Base-by-base conservation (phyloP, 2,113 vertebrate genomes). In the Neolamprologus variostigma region DNA sequence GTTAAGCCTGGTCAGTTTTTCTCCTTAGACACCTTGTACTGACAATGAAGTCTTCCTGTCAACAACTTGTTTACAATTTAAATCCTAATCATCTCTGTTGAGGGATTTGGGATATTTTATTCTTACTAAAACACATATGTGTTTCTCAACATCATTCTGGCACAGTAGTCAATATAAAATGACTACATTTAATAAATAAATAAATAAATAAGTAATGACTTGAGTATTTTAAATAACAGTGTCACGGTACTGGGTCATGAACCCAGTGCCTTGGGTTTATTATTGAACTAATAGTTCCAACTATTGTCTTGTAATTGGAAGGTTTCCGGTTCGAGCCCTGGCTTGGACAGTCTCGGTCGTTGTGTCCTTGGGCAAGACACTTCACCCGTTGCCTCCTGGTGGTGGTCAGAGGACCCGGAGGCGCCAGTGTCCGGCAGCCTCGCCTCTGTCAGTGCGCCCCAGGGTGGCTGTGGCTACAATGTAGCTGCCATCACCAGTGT, bases 261-360 rank as follows among this genome's bases (percentile, higher is more conserved):
- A 54, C 6, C 53, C n/a, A 7, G 53, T 54, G n/a, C 53, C n/a
- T 54, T 54, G 4, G 6, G 51, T 54, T 54, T 54, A 54, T 54
- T 54, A 23, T 2, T 54, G n/a, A 54, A 2, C 53, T 54, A 2
- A 54, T 54, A 54, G 51, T 21, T 54, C 51, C 2, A 3, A 12
- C 51, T 54, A 54, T 54, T 54, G 19, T 10, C 9, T 53, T 53
- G 19, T 53, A 53, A 53, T 53, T 0, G 2, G 0, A 53, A 53
- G 51, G 2, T 21, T 53, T 0, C 53, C 0, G 1, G 53, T 54
- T 21, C 1, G 9, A 11, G 51, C 3, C 0, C 0, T 5, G 0
- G 5, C 0, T 54, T 21, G n/a, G 51, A 54, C 51, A 54, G 51
- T 54, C 51, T 54, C 0, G 0, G 51, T 7, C 51, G 2, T 54